A percentile compares a stretch with the other conserved stretches of the same genome.
These are phyloP conservation scores for Balearica regulorum DNA, from an alignment of 2,797 vertebrate species.

Conservation along the genomic window DNA sequence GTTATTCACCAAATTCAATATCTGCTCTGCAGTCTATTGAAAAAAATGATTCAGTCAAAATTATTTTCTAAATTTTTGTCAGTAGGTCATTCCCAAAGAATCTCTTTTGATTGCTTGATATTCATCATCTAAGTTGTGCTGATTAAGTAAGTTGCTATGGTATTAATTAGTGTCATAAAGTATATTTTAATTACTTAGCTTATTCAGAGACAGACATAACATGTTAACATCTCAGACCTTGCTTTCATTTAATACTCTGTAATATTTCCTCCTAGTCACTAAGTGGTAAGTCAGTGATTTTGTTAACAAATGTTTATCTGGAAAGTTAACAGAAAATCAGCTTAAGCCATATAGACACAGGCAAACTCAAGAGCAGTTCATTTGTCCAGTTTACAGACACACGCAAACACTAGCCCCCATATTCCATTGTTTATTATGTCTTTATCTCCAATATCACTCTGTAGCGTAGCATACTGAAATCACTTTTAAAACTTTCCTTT, in stretches of 20 bases:
- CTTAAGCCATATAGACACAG: neutral
- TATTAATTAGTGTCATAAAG: neutral
- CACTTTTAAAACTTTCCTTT: neutral
- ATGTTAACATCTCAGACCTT: neutral
- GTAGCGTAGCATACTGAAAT: neutral
- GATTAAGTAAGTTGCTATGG: neutral
- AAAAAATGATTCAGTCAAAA: neutral
- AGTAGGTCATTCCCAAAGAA: neutral
- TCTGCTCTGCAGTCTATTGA: neutral
- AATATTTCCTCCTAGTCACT: neutral
- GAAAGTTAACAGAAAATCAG: neutral
- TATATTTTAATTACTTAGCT: neutral
- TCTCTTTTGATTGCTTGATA: neutral
- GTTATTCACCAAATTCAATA: neutral
- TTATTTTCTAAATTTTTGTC: neutral
- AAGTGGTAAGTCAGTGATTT: neutral
- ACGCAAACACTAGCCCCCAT: neutral
- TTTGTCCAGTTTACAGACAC: neutral
- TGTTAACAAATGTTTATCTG: neutral
- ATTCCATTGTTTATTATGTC: neutral
- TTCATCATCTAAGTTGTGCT: neutral
- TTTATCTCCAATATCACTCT: neutral
- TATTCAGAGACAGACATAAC: neutral
- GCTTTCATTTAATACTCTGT: neutral
- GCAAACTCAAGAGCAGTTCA: neutral